Evolutionary conservation across 2,888 invertebrate genomes (phyloP), one percentile per base, ranked within the genome.

Genomic region (Drosophila ezoana): DNA sequence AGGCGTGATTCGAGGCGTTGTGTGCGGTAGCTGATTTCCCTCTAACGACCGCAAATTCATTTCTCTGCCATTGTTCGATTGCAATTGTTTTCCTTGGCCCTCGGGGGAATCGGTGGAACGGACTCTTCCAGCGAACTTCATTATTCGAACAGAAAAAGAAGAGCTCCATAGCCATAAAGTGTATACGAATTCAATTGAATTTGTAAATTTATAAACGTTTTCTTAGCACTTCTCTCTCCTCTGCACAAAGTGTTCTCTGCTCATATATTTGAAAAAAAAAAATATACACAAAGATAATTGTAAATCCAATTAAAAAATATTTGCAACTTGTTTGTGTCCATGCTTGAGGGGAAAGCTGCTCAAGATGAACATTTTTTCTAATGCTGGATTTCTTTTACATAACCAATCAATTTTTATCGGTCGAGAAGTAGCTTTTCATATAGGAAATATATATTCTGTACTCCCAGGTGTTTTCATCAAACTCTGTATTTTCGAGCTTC

Each of bases 1-100:
- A 83, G 88, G 88, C 83, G 88, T 88, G 83, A 83, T 83, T 85
- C 11, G 88, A 74, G 77, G 80, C 81, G 74, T 74, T 80, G 81
- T 86, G 81, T 81, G 81, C 75, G 80, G 81, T 85, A 79, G 75
- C 82, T 43, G 61, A 67, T 73, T 66, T 52, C 62, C 54, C 62
- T 62, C 53, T 63, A 74, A 77, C 76, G 53, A 80, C 77, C 77
- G 65, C 80, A 78, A 80, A 76, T 78, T 72, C 68, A 79, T 64
- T 72, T 64, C 40, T 11, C n/a, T 11, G 8, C 6, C 40, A 64
- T 76, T 76, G 78, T 78, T 74, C 45, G 37, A 43, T 59, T 40
- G 54, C 79, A 78, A 78, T 78, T 78, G 79, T 78, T 40, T 47
- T 61, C 37, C n/a, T n/a, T n/a, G 41, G n/a, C 11, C 68, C 68